A percentile compares a stretch with the other conserved stretches of the same genome.
Evolutionary conservation across 2,797 vertebrate species (phyloP).

Genomic region (Poeciliopsis presidionis): DNA sequence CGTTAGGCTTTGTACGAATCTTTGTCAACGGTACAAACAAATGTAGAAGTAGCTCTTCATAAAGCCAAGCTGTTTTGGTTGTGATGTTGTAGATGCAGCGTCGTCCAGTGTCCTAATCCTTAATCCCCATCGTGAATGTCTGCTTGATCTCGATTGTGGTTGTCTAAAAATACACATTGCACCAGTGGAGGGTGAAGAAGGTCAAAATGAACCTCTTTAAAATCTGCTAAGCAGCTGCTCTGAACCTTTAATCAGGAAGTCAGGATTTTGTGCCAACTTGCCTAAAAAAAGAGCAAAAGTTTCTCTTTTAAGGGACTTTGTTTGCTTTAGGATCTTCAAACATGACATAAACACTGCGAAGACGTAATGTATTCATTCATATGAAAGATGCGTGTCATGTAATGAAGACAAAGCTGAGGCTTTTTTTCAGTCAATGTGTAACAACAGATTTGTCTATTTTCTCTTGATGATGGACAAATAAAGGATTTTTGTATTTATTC

Average conservation of each 20-base stretch:
- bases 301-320: not conserved
- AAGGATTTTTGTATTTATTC: constrained; percentile 13
- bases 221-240: not conserved
- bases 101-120: not conserved
- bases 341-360: not conserved
- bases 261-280: not conserved
- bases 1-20: not conserved
- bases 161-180: not conserved
- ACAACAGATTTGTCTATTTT: not conserved
- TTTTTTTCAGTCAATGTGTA: constrained; percentile 18
- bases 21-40: not conserved
- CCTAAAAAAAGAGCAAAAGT: not conserved
- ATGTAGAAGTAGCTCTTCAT: not conserved
- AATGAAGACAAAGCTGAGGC: not conserved
- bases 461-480: constrained; percentile 28
- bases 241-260: not conserved
- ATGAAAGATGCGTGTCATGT: not conserved
- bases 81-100: not conserved
- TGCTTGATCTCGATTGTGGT: not conserved
- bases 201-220: not conserved
- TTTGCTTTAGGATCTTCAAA: constrained; percentile 1
- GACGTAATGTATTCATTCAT: not conserved
- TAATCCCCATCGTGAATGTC: not conserved
- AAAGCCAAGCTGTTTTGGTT: not conserved
- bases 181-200: not conserved